These are phyloP conservation scores for Bombus huntii DNA, from an alignment of 1,140 invertebrate species.

Conservation along the genomic window DNA sequence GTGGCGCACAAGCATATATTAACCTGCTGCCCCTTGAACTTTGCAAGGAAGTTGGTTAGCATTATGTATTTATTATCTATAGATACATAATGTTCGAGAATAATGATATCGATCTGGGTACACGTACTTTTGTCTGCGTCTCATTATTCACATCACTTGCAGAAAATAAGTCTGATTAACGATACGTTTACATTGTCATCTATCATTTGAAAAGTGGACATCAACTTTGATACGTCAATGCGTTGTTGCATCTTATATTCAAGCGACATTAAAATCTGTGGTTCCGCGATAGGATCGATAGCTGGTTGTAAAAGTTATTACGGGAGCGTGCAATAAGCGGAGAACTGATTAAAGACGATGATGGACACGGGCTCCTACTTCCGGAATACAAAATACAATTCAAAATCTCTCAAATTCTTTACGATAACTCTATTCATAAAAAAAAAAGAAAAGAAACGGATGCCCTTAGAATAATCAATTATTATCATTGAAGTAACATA, in stretches of 20 bases:
- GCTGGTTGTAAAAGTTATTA: constrained; percentile 3
- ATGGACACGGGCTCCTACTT: not conserved
- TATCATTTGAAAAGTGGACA: not conserved
- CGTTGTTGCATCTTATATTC: not conserved
- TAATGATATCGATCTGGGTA: constrained; percentile 42
- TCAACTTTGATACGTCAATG: not conserved
- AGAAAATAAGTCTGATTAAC: not conserved
- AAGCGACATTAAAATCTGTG: not conserved
- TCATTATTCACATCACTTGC: not conserved
- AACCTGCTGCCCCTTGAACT: constrained; percentile 68
- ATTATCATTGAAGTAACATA: not conserved
- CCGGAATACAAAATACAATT: not conserved
- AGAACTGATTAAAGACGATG: constrained; percentile 13
- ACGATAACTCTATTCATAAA: not conserved
- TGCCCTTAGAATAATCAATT: not conserved
- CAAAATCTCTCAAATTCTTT: not conserved
- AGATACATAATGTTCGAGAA: constrained; percentile 31
- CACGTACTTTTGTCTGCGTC: not conserved
- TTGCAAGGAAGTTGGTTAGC: constrained; percentile 56
- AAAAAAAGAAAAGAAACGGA: not conserved
- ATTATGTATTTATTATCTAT: constrained; percentile 57
- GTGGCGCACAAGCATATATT: constrained; percentile 58
- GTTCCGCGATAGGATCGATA: constrained; percentile 13
- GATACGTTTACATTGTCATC: not conserved
- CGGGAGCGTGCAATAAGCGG: not conserved